These are phyloP conservation scores for Coregonus clupeaformis DNA, from an alignment of 2,113 vertebrate species.

Conservation along the genomic window DNA sequence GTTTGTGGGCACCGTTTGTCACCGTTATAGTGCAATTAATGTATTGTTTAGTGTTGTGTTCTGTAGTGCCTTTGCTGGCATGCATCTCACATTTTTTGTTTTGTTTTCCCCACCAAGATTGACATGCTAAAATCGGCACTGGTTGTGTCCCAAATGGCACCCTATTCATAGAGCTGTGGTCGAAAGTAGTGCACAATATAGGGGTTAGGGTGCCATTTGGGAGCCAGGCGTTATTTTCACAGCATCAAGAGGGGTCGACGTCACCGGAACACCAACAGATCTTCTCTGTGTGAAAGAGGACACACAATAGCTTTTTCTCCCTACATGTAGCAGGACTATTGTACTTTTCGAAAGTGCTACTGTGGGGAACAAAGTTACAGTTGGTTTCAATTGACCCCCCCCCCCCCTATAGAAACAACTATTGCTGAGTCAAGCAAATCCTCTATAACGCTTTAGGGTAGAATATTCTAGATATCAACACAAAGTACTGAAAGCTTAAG, in stretches of 20 bases:
- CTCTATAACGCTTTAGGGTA: neutral
- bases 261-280: neutral
- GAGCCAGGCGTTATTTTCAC: neutral
- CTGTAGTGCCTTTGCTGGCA: too few relatives aligned
- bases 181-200: too few relatives aligned
- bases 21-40: too few relatives aligned
- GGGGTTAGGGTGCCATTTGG: too few relatives aligned
- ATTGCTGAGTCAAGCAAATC: constrained; percentile 6
- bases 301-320: neutral
- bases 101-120: too few relatives aligned
- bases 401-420: neutral
- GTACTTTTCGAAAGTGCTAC: neutral
- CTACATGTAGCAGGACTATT: neutral
- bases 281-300: neutral
- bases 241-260: neutral
- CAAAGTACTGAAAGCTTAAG: neutral
- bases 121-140: too few relatives aligned
- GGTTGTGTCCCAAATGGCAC: too few relatives aligned
- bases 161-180: too few relatives aligned
- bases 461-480: neutral
- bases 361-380: neutral
- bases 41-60: too few relatives aligned
- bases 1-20: too few relatives aligned
- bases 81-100: too few relatives aligned
- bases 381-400: neutral